Conservation (phyloP, 1,140 invertebrate species). For the Lordiphosa clarofinis region DNA sequence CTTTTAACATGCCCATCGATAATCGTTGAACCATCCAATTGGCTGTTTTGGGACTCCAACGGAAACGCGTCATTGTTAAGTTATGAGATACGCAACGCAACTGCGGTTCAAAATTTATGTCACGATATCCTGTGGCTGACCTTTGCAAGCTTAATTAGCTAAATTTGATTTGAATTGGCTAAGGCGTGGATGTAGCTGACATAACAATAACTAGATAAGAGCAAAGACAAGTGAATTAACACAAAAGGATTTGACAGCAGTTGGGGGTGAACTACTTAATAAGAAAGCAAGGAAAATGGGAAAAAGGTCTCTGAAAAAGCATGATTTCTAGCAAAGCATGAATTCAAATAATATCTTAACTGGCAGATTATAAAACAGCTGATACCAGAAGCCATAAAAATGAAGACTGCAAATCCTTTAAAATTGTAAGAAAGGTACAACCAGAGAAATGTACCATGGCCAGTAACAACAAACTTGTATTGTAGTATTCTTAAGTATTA, state of each 20-base stretch:
- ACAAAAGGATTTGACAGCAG: slow-evolving; percentile 1
- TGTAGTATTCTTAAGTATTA: too few species aligned
- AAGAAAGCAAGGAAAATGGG: not conserved
- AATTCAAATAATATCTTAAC: too few species aligned
- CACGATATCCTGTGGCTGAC: slow-evolving; percentile 12
- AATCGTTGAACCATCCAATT: slow-evolving; percentile 17
- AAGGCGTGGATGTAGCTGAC: slow-evolving; percentile 40
- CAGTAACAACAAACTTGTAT: too few species aligned
- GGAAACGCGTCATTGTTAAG: slow-evolving; percentile 6
- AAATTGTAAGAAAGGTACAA: too few species aligned
- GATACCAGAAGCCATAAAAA: too few species aligned
- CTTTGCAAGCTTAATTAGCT: slow-evolving; percentile 42
- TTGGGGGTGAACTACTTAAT: not conserved
- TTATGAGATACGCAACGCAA: not conserved
- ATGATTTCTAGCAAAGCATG: too few species aligned
- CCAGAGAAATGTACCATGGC: too few species aligned
- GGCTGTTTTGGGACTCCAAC: slow-evolving; percentile 4
- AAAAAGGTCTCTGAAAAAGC: not conserved
- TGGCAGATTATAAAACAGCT: too few species aligned
- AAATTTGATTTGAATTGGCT: slow-evolving; percentile 69
- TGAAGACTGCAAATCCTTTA: too few species aligned
- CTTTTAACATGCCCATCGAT: slow-evolving; percentile 15
- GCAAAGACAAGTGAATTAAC: slow-evolving; percentile 7
- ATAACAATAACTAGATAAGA: slow-evolving; percentile 28
- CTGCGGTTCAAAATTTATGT: slow-evolving; percentile 28